Evolutionary conservation across 1,140 invertebrate genomes (phyloP).

Genomic region (Panagrolaimus sp.): DNA sequence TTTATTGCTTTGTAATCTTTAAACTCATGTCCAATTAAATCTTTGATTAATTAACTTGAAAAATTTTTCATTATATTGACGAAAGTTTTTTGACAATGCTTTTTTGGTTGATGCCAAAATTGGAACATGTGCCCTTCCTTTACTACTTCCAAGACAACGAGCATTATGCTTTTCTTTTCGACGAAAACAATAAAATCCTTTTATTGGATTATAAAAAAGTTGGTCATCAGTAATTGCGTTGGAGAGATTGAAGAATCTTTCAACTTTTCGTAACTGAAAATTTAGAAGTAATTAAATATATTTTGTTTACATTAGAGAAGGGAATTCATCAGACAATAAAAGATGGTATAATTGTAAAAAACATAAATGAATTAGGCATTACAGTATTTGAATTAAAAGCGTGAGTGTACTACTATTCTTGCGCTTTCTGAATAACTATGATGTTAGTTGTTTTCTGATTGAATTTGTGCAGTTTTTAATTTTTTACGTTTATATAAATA

Average conservation of each 20-base stretch:
- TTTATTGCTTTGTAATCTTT: too few relatives aligned
- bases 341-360: too few relatives aligned
- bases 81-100: conserved; percentile 26
- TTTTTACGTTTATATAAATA: too few relatives aligned
- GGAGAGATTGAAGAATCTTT: conserved; percentile 38
- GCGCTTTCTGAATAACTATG: too few relatives aligned
- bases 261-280: conserved; percentile 21
- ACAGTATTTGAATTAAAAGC: too few relatives aligned
- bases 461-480: too few relatives aligned
- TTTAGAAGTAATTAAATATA: conserved; percentile 39
- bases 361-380: too few relatives aligned
- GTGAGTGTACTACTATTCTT: too few relatives aligned
- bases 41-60: conserved; percentile 28
- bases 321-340: too few relatives aligned
- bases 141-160: conserved; percentile 40
- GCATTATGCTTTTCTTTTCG: conserved; percentile 23
- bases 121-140: conserved; percentile 35
- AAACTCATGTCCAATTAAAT: conserved; percentile 29
- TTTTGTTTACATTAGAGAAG: too few relatives aligned
- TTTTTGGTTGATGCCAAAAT: conserved; percentile 1
- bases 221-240: conserved; percentile 32
- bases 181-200: conserved; percentile 61
- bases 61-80: conserved; percentile 28
- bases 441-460: too few relatives aligned
- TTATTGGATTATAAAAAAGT: conserved; percentile 57